A percentile compares a stretch with the other conserved stretches of the same genome.
These are phyloP conservation scores for Antechinus flavipes DNA, from an alignment of 2,113 vertebrate species.

Conservation along the genomic window DNA sequence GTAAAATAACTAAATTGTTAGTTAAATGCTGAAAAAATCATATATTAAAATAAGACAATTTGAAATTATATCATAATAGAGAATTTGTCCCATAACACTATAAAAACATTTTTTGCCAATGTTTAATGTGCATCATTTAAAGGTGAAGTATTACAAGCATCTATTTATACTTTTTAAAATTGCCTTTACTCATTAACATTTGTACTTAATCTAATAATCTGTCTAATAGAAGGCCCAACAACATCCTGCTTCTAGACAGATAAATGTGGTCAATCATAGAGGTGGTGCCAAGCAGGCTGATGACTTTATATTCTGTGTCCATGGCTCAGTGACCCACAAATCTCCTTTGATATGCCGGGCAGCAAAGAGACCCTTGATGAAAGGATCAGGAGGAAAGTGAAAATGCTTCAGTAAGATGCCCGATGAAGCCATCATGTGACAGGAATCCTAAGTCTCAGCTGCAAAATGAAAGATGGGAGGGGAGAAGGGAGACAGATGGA, in stretches of 20 bases:
- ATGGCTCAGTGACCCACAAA: slow-evolving; percentile 96
- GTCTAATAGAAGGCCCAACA: slow-evolving; percentile 64
- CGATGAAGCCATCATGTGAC: slow-evolving; percentile 98
- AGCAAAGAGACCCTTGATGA: slow-evolving; percentile 91
- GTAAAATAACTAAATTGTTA: background rate
- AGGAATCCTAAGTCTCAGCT: slow-evolving; percentile 88
- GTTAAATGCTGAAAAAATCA: background rate
- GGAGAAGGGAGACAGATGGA: slow-evolving; percentile 26
- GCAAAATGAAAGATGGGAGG: slow-evolving; percentile 47
- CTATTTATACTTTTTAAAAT: background rate
- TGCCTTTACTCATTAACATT: background rate
- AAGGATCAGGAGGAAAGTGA: slow-evolving; percentile 86
- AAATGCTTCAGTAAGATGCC: slow-evolving; percentile 78
- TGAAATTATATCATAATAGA: background rate
- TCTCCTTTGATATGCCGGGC: slow-evolving; percentile 98
- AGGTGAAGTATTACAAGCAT: background rate
- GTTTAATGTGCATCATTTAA: background rate
- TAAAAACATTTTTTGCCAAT: background rate
- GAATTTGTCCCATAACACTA: background rate
- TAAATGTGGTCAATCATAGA: slow-evolving; percentile 76
- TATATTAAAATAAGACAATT: background rate
- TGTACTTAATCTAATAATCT: background rate
- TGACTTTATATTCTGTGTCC: slow-evolving; percentile 94
- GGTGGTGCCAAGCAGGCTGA: slow-evolving; percentile 89
- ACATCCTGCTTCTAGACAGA: slow-evolving; percentile 70